Base-by-base conservation (phyloP, 92 coral and sea anemone species). In the Umimayanthus kanabou region DNA sequence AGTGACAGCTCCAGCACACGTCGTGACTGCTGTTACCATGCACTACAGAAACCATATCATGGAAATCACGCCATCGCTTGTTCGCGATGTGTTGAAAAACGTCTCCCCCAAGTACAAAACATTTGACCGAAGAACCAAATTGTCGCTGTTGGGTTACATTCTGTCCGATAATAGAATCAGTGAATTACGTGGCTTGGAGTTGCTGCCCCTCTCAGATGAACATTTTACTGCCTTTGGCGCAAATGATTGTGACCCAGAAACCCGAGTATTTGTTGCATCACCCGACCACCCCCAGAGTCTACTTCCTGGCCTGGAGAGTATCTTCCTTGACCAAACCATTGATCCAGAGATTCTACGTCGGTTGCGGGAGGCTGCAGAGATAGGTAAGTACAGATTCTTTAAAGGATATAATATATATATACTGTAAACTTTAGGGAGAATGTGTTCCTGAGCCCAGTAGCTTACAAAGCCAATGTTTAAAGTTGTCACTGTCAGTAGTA, bases 171-270 rank as follows among this genome's bases (percentile, higher is more conserved):
- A 79, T 13, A 45, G 81, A 37, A 85, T 77, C 87, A 49, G 50
- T 1, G 93, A 90, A 16, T 90, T 96, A 23, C 50, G 47, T 23
- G 98, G 92, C 29, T 87, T 96, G n/a, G 85, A 91, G 37, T 92
- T 96, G 22, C 90, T 96, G 13, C 98, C 98, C 1, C 73, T 93
- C 39, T 88, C 94, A 33, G 81, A 91, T 43, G 90, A 90, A 76
- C 42, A 64, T 8, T 94, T 94, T 55, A 49, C 82, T 47, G 15
- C 82, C 3, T 96, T 96, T 84, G 15, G 57, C 8, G 37, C 29
- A 33, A 70, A 76, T 16, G 49, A 39, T 43, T 65, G 75, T 14
- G 86, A 71, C 30, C 86, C 65, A 15, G 80, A 85, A 9, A 3
- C 77, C 72, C 81, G 89, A 39, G 77, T 96, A 22, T 96, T 80